Conservation (phyloP, 2,113 vertebrate species). For the Petrocephalus microphthalmus region DNA sequence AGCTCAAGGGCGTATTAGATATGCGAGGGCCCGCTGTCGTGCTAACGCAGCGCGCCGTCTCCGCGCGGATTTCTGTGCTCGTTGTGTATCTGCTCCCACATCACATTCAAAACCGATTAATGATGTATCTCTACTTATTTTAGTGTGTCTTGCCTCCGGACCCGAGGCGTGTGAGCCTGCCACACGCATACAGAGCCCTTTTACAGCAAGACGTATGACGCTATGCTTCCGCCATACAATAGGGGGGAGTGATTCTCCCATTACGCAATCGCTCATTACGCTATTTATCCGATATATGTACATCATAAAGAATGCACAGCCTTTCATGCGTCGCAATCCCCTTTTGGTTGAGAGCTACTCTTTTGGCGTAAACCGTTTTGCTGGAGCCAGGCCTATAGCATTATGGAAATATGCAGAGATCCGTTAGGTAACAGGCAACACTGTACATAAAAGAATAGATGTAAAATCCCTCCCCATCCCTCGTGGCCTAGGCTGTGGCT, state of each 20-base stretch:
- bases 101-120: background rate
- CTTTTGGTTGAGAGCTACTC: background rate
- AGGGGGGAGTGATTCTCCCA: background rate
- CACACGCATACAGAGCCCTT: background rate
- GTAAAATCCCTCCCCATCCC: background rate
- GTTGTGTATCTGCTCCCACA: conserved; percentile 3
- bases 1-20: conserved; percentile 41
- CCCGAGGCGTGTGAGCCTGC: background rate
- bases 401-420: background rate
- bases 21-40: conserved; percentile 26
- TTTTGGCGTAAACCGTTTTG: background rate
- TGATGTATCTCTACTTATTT: background rate
- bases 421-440: background rate
- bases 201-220: background rate
- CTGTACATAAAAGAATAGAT: background rate
- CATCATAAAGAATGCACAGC: background rate
- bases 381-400: background rate
- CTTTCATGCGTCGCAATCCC: background rate
- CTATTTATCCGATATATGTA: background rate
- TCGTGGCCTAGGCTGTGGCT: background rate
- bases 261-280: background rate
- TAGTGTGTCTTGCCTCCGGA: background rate
- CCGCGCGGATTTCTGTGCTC: conserved; percentile 20
- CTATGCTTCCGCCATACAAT: background rate
- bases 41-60: conserved; percentile 11